Base-by-base conservation (phyloP, 2,797 vertebrate genomes). In the Leptatherina wallacei region DNA sequence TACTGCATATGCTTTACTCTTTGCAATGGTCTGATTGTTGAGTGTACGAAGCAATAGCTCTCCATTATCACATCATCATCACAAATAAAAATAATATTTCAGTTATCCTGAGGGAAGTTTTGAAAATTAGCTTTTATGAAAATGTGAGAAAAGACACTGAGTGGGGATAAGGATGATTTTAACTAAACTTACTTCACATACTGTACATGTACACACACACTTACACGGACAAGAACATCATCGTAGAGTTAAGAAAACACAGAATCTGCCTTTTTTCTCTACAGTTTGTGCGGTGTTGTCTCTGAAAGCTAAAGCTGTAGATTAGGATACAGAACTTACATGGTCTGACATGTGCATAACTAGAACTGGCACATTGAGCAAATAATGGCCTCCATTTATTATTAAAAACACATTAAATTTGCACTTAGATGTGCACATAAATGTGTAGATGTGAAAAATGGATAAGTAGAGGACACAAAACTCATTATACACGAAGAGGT, bases 381-480 rank as follows among this genome's bases (percentile, higher is more conserved):
- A 52, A 58, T 58, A 33, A 47, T 5, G 2, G 12, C 35, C 3
- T 69, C 12, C 8, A 33, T 64, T 66, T 16, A 68, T 61, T 44
- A 57, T 56, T n/a, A 57, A 6, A 60, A 40, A 22, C 18, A 6
- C 33, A 59, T 55, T 60, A 22, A 54, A 65, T 57, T 40, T 44
- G 33, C 38, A 52, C 20, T 60, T 69, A 3, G 9, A 32, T 49
- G 24, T 29, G 47, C 13, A 33, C n/a, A 54, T 32, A 40, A 36
- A 33, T 29, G 4, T 30, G 54, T 27, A 30, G 11, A 49, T 24
- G 14, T 36, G 20, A 59, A 47, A 22, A 55, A 61, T 30, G 2
- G 20, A 38, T n/a, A 55, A 73, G n/a, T 13, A 33, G 40, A 68
- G 16, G 24, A 61, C n/a, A 71, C 10, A 29, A 62, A 54, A 36